phyloP scores from a whole-genome alignment of 1,140 invertebrate species.

The Calliphora vicina region DNA sequence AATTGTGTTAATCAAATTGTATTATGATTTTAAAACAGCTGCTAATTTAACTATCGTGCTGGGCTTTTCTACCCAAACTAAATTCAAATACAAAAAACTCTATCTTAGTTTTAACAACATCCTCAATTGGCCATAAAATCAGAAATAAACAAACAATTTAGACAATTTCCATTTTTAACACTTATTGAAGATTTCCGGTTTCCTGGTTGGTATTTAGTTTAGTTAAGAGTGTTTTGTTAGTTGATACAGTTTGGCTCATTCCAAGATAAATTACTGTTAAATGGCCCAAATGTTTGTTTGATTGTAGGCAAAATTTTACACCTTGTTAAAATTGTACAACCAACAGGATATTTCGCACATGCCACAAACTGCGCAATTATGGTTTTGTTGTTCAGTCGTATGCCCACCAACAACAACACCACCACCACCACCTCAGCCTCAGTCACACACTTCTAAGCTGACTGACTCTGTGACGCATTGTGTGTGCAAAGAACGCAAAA shows the following conservation, averaged over 20 bases:
- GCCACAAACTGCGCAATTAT: conserved; percentile 41
- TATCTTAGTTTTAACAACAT: neutral
- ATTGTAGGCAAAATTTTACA: conserved; percentile 36
- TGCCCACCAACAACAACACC: conserved; percentile 16
- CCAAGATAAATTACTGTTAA: neutral
- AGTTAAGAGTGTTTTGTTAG: neutral
- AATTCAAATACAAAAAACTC: neutral
- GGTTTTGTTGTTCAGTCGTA: conserved; percentile 15
- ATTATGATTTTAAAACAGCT: neutral
- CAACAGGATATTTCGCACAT: conserved; percentile 41
- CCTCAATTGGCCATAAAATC: neutral
- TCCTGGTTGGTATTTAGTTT: conserved; percentile 1
- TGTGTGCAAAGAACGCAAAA: too few species aligned
- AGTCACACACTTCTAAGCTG: neutral
- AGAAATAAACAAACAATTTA: neutral
- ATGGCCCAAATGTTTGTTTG: conserved; percentile 1
- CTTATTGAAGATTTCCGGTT: conserved; percentile 36
- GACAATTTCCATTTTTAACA: conserved; percentile 24
- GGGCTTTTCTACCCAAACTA: neutral
- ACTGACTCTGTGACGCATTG: neutral
- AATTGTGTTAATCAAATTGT: too few species aligned
- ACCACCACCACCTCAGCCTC: neutral
- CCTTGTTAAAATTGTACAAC: conserved; percentile 36
- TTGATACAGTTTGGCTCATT: neutral
- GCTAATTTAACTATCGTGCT: neutral